Percentiles rank a stretch among this genome's conserved stretches.
These are phyloP conservation scores for Ptilorrhoa leucosticta DNA, from an alignment of 2,113 vertebrate species.

Conservation along the genomic window DNA sequence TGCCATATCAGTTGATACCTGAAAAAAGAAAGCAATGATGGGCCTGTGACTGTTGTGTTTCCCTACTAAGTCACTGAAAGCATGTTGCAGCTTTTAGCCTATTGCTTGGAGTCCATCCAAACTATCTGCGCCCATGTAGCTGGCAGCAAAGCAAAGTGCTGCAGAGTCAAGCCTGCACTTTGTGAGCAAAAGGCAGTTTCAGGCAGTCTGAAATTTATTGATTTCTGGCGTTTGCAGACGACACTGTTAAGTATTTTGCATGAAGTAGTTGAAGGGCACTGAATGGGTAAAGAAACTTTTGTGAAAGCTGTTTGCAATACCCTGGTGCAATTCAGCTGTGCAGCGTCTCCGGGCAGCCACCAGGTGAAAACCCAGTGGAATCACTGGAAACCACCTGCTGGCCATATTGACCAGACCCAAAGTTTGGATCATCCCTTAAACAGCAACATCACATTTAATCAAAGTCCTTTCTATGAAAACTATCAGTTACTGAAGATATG, in stretches of 20 bases:
- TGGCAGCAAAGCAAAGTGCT: neutral
- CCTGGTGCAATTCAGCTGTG: neutral
- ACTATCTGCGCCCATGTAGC: neutral
- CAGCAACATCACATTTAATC: neutral
- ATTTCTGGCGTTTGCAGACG: neutral
- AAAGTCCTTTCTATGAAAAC: neutral
- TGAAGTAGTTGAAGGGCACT: neutral
- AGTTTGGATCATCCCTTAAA: neutral
- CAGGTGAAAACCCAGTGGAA: neutral
- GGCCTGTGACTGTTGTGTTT: neutral
- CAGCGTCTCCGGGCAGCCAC: neutral
- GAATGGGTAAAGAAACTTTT: neutral
- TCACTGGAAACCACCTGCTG: neutral
- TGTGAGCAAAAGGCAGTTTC: neutral
- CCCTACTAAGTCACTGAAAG: neutral
- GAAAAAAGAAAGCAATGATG: neutral
- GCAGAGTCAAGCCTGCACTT: neutral
- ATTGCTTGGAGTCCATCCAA: neutral
- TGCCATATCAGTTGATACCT: neutral
- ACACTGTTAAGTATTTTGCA: neutral
- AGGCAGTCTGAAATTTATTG: neutral
- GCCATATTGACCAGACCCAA: neutral
- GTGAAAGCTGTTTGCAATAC: neutral
- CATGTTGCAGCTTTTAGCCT: neutral
- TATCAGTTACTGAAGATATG: neutral